phyloP scores from a whole-genome alignment of 2,113 vertebrate species.

The Atherinomorus stipes region DNA sequence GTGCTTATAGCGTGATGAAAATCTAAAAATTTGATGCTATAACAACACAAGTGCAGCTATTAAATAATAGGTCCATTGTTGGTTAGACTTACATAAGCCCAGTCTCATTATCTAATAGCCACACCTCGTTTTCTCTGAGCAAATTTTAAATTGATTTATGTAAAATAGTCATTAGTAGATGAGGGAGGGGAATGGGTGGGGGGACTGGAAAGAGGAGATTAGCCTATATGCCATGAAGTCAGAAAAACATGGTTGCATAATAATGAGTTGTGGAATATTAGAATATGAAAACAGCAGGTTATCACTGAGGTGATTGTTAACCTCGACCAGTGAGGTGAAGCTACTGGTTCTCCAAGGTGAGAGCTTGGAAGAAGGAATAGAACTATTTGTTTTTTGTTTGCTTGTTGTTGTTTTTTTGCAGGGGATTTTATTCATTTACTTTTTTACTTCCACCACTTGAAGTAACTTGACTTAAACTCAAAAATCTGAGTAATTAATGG shows the following conservation, averaged over 20 bases:
- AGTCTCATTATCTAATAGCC: background rate
- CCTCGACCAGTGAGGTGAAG: conserved; percentile 3
- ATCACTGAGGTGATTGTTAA: background rate
- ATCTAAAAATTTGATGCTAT: background rate
- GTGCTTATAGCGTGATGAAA: no score
- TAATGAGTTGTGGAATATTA: background rate
- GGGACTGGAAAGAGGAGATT: background rate
- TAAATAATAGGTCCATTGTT: background rate
- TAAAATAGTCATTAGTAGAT: background rate
- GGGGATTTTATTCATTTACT: no score
- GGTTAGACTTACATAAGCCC: background rate
- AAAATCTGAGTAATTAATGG: no score
- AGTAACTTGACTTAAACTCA: no score
- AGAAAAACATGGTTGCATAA: conserved; percentile 33
- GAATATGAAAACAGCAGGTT: conserved; percentile 5
- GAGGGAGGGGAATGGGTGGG: background rate
- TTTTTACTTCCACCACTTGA: no score
- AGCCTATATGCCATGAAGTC: background rate
- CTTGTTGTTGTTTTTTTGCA: no score
- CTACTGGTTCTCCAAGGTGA: conserved; percentile 17
- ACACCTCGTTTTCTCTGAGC: background rate
- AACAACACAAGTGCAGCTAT: background rate
- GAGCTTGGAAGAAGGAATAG: background rate
- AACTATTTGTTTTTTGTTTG: no score
- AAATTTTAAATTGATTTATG: background rate